Evolutionary conservation across 30 jellyfish, hydroid and myxozoan species (phyloP).

Genomic region (Hydractinia symbiolongicarpus): DNA sequence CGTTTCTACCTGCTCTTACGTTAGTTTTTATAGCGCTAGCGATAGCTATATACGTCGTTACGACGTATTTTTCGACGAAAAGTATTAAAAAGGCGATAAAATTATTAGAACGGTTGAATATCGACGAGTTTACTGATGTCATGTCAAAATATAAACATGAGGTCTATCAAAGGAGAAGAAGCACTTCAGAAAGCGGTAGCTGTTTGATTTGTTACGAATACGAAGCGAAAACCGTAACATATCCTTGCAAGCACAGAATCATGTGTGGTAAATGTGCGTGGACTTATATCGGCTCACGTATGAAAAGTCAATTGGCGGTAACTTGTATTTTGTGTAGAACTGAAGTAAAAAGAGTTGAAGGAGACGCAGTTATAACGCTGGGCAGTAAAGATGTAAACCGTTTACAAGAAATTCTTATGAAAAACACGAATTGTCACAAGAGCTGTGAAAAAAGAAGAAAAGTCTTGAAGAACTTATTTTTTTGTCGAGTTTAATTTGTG

Average conservation of each 20-base stretch:
- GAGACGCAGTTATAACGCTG: not conserved
- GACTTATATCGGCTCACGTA: slow-evolving; percentile 20
- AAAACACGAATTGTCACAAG: no score
- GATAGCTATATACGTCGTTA: not conserved
- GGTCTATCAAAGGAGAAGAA: not conserved
- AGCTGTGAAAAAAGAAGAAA: no score
- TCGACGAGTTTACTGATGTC: slow-evolving; percentile 17
- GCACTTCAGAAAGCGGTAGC: not conserved
- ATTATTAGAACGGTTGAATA: not conserved
- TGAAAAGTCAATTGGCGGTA: not conserved
- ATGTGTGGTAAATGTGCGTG: slow-evolving; percentile 40
- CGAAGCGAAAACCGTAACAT: slow-evolving; percentile 29
- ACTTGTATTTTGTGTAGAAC: slow-evolving; percentile 28
- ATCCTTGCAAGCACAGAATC: slow-evolving; percentile 23
- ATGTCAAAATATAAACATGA: slow-evolving; percentile 21
- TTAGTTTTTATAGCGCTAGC: not conserved
- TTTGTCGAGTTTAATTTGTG: no score
- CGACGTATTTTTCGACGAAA: not conserved
- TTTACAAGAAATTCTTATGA: no score
- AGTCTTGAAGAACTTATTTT: no score
- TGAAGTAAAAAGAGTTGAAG: slow-evolving; percentile 2
- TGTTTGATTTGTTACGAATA: slow-evolving; percentile 31
- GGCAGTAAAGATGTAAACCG: no score
- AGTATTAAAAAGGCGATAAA: not conserved
- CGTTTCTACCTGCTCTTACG: not conserved